phyloP scores from a whole-genome alignment of 2,797 vertebrate species.

The Champsocephalus esox region DNA sequence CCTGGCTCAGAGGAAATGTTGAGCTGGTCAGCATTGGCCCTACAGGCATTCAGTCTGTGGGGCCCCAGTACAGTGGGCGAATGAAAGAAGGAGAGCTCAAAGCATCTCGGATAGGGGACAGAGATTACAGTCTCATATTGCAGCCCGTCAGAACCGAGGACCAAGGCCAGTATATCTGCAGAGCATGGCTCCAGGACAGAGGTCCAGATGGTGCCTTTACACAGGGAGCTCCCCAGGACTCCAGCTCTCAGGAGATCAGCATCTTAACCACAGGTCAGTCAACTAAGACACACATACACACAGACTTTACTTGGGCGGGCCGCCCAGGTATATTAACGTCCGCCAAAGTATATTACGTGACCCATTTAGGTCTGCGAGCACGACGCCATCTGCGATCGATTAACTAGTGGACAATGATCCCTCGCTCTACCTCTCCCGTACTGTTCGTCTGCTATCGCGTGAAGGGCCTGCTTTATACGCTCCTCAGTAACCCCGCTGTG shows the following conservation, averaged over 20 bases:
- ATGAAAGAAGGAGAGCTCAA: conserved; percentile 79
- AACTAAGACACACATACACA: conserved; percentile 2
- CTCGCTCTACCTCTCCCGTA: too few species aligned
- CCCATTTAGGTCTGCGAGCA: too few species aligned
- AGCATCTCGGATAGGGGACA: conserved; percentile 72
- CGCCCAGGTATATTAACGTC: too few species aligned
- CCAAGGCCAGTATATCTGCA: conserved; percentile 85
- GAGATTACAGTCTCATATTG: conserved; percentile 81
- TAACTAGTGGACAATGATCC: too few species aligned
- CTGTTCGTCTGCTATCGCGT: too few species aligned
- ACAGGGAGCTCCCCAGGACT: conserved; percentile 67
- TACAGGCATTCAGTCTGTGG: conserved; percentile 78
- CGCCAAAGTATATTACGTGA: too few species aligned
- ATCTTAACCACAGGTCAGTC: conserved; percentile 76
- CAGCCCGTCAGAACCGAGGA: conserved; percentile 78
- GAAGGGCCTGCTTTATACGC: too few species aligned
- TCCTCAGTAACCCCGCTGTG: too few species aligned
- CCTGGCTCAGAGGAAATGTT: conserved; percentile 77
- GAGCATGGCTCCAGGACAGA: conserved; percentile 77
- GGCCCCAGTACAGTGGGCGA: conserved; percentile 61
- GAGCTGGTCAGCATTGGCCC: conserved; percentile 82
- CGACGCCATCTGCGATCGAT: too few species aligned
- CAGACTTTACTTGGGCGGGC: too few species aligned
- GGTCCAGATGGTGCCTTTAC: conserved; percentile 56
- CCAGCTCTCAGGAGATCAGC: conserved; percentile 55